These are phyloP conservation scores for Drosophila ohnishii DNA, from an alignment of 1,140 invertebrate genomes.

Conservation along the genomic window DNA sequence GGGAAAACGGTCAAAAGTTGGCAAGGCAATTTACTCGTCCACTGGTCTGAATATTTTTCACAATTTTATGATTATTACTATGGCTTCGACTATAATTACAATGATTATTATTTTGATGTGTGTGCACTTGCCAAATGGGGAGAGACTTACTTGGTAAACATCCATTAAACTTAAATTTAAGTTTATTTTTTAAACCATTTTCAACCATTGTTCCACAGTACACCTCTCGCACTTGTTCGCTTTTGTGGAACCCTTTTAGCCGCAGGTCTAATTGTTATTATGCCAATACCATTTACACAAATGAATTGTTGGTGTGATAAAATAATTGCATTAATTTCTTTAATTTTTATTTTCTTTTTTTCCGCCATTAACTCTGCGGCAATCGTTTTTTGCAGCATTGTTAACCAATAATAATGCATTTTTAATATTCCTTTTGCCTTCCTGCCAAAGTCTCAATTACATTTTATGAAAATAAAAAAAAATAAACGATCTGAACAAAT, in stretches of 20 bases:
- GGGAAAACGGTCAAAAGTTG: conserved; percentile 39
- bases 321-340: conserved; percentile 68
- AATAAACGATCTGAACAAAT: conserved; percentile 25
- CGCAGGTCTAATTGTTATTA: conserved; percentile 38
- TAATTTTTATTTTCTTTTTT: conserved; percentile 28
- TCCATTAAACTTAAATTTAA: conserved; percentile 34
- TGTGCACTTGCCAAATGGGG: conserved; percentile 19
- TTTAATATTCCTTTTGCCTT: conserved; percentile 15
- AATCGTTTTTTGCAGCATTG: conserved; percentile 11
- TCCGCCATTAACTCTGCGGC: conserved; percentile 16
- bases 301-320: conserved; percentile 48
- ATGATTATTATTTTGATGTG: conserved; percentile 68
- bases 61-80: conserved; percentile 77
- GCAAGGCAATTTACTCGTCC: conserved; percentile 66
- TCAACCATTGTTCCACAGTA: conserved; percentile 1
- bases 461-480: conserved; percentile 13
- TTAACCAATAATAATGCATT: conserved; percentile 19
- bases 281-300: conserved; percentile 24
- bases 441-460: conserved; percentile 13
- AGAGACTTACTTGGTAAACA: conserved; percentile 33
- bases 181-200: conserved; percentile 8
- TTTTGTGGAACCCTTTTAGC: conserved; percentile 1
- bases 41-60: conserved; percentile 59
- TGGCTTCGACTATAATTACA: conserved; percentile 67
- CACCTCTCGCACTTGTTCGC: background rate